Percentiles rank a stretch among this genome's conserved stretches.
phyloP scores from a whole-genome alignment of 1,140 invertebrate species.

The Bilobella aurantiaca region DNA sequence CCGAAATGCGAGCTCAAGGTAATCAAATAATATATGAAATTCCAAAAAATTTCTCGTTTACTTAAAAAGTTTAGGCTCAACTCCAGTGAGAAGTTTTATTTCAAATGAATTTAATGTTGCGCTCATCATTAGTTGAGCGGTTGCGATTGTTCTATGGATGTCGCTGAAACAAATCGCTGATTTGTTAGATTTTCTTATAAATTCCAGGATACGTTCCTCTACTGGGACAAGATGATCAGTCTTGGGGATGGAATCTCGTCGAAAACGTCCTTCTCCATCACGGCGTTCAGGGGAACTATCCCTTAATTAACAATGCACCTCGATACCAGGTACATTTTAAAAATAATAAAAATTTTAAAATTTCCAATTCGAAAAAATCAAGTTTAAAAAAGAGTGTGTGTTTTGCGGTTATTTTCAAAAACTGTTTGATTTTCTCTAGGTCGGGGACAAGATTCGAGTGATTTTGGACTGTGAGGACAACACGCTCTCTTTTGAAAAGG shows the following conservation, averaged over 20 bases:
- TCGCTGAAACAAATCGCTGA: too few relatives aligned
- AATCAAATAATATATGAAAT: background rate
- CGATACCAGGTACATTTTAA: slow-evolving; percentile 98
- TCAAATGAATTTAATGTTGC: too few relatives aligned
- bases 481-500: slow-evolving; percentile 94
- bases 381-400: too few relatives aligned
- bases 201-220: slow-evolving; percentile 65
- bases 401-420: too few relatives aligned
- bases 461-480: slow-evolving; percentile 96
- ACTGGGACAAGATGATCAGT: slow-evolving; percentile 88
- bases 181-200: slow-evolving; percentile 37
- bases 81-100: too few relatives aligned
- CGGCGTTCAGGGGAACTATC: slow-evolving; percentile 91
- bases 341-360: too few relatives aligned
- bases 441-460: slow-evolving; percentile 90
- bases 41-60: too few relatives aligned
- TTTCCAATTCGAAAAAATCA: too few relatives aligned
- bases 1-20: slow-evolving; percentile 43
- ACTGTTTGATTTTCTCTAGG: slow-evolving; percentile 60
- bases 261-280: slow-evolving; percentile 96
- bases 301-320: slow-evolving; percentile 88
- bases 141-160: too few relatives aligned
- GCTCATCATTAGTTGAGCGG: too few relatives aligned
- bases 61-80: too few relatives aligned
- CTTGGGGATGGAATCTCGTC: slow-evolving; percentile 98